Percentiles rank a stretch among this genome's conserved stretches.
Evolutionary conservation across 23 tunicate genomes (phyloP).

Genomic region (Oikopleura dioica): DNA sequence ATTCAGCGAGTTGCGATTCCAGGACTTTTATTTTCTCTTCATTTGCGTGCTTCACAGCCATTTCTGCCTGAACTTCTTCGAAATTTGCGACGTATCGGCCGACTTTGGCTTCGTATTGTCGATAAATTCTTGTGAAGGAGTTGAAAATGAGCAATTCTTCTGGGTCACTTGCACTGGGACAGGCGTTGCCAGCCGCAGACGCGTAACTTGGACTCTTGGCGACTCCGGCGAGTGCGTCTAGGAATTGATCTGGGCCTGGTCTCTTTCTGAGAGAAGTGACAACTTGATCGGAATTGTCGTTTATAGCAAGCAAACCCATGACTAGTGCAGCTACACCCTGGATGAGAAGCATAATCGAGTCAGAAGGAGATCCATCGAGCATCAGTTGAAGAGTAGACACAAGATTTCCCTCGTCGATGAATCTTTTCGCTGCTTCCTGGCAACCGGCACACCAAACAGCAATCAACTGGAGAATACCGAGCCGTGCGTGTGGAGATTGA

Average conservation of each 20-base stretch:
- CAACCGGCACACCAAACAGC: conserved; percentile 9
- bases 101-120: not conserved
- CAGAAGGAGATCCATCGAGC: conserved; percentile 10
- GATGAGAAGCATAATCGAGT: not conserved
- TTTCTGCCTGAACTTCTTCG: not conserved
- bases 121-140: not conserved
- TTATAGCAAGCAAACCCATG: not conserved
- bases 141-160: not conserved
- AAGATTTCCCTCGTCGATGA: not conserved
- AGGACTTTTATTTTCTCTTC: not conserved
- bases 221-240: not conserved
- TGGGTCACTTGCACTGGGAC: not conserved
- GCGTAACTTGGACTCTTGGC: not conserved
- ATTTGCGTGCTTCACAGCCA: not conserved
- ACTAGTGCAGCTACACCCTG: conserved; percentile 1
- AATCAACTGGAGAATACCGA: not conserved
- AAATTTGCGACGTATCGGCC: not conserved
- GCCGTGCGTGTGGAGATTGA: not conserved
- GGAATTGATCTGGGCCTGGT: not conserved
- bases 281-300: not conserved
- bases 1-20: not conserved
- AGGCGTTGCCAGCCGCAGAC: not conserved
- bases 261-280: not conserved
- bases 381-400: conserved; percentile 9
- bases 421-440: not conserved